Evolutionary conservation across 2,113 vertebrate genomes (phyloP).

Genomic region (Nycticryphes semicollaris): DNA sequence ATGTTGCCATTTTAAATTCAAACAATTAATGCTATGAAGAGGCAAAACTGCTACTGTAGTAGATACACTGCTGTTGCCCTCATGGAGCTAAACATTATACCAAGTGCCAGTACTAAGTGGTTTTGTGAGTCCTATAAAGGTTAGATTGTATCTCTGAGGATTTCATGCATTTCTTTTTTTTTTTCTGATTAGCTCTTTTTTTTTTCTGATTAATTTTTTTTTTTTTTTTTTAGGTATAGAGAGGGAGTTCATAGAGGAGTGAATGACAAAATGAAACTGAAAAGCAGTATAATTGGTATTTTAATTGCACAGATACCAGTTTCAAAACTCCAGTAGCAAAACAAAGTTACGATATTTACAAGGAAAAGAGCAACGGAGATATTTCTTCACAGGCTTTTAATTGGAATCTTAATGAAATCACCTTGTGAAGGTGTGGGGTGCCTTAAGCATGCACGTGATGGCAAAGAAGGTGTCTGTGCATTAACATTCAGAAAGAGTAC

Average conservation of each 20-base stretch:
- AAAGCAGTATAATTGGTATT: background rate
- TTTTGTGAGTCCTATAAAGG: background rate
- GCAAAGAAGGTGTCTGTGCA: background rate
- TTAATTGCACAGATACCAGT: background rate
- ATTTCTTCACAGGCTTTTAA: background rate
- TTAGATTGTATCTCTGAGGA: conserved; percentile 6
- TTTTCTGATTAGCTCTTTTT: background rate
- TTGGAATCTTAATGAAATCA: conserved; percentile 16
- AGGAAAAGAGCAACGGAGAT: background rate
- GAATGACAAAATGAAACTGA: background rate
- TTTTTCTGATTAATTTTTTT: background rate
- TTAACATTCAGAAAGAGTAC: background rate
- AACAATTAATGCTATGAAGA: background rate
- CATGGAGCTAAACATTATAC: background rate
- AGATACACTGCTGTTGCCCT: background rate
- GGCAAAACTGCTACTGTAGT: background rate
- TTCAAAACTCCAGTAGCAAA: background rate
- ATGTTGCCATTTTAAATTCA: background rate
- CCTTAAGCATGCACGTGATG: background rate
- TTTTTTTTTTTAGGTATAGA: background rate
- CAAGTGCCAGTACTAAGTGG: background rate
- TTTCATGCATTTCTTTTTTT: background rate
- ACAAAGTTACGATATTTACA: background rate
- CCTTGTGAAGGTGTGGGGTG: background rate
- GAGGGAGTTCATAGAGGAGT: background rate